These are phyloP conservation scores for Griposia aprilina DNA, from an alignment of 2,888 invertebrate species.

Conservation along the genomic window DNA sequence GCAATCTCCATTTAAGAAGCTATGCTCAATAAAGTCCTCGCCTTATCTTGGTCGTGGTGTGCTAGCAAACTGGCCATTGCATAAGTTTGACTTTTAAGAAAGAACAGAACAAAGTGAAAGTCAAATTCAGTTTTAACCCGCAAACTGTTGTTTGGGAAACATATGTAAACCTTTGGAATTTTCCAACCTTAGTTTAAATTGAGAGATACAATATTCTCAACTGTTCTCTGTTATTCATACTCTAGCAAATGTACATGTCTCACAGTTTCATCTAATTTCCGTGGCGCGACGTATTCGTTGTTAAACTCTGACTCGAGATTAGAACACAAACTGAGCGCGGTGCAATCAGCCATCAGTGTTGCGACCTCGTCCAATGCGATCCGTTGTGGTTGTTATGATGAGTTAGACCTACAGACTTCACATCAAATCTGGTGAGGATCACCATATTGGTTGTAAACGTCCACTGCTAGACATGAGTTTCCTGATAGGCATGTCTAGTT, in stretches of 20 bases:
- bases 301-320: constrained; percentile 49
- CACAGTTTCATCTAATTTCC: constrained; percentile 1
- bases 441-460: not conserved
- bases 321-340: constrained; percentile 11
- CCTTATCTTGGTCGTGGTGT: not conserved
- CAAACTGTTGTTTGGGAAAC: not conserved
- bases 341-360: constrained; percentile 10
- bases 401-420: constrained; percentile 1
- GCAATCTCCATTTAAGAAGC: not conserved
- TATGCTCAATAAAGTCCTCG: not conserved
- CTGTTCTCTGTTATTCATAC: not conserved
- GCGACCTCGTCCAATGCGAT: not conserved
- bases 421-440: not conserved
- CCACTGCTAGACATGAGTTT: not conserved
- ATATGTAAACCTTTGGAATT: too few species aligned
- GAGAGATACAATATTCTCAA: not conserved
- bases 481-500: not conserved
- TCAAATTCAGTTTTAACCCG: not conserved
- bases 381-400: constrained; percentile 6
- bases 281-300: not conserved
- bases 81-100: not conserved
- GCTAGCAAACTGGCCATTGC: not conserved
- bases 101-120: not conserved
- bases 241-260: constrained; percentile 5
- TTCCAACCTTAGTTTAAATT: not conserved